phyloP scores from a whole-genome alignment of 1,140 invertebrate species.

The Diorhabda sublineata region DNA sequence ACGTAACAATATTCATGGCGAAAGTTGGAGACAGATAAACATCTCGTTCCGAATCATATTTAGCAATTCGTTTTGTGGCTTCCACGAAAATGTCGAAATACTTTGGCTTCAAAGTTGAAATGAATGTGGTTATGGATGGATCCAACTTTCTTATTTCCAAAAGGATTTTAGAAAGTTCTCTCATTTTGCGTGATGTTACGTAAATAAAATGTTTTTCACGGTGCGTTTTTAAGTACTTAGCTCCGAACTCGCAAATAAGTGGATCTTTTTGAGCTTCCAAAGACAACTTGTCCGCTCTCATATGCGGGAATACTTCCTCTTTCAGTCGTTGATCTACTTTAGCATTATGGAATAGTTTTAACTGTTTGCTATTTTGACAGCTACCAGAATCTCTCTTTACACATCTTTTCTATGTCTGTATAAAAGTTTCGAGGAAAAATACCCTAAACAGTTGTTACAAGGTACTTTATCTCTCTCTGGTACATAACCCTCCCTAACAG shows the following conservation, averaged over 20 bases:
- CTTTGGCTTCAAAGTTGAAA: conserved; percentile 31
- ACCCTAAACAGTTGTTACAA: conserved; percentile 9
- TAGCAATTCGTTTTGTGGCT: conserved; percentile 24
- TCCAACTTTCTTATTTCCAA: conserved; percentile 33
- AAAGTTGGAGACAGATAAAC: conserved; percentile 23
- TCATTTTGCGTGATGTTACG: conserved; percentile 38
- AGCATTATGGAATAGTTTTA: conserved; percentile 4
- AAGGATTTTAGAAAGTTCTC: conserved; percentile 35
- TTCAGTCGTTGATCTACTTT: conserved; percentile 6
- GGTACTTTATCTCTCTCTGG: conserved; percentile 2
- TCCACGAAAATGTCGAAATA: conserved; percentile 26
- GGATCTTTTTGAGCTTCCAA: conserved; percentile 30
- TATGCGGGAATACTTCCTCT: conserved; percentile 25
- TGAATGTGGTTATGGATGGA: conserved; percentile 27
- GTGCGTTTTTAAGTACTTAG: conserved; percentile 38
- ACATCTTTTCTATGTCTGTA: conserved; percentile 13
- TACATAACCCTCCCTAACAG: conserved; percentile 4
- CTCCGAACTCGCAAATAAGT: conserved; percentile 37
- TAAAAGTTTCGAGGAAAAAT: conserved; percentile 9
- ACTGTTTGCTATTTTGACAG: neutral
- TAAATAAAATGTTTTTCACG: conserved; percentile 35
- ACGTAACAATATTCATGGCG: conserved; percentile 30
- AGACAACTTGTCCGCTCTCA: conserved; percentile 24
- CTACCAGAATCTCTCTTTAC: neutral
- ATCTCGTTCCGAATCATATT: conserved; percentile 25